Percentiles rank a stretch among this genome's conserved stretches.
These are phyloP conservation scores for Conus ventricosus DNA, from an alignment of 1,140 invertebrate species.

Conservation along the genomic window DNA sequence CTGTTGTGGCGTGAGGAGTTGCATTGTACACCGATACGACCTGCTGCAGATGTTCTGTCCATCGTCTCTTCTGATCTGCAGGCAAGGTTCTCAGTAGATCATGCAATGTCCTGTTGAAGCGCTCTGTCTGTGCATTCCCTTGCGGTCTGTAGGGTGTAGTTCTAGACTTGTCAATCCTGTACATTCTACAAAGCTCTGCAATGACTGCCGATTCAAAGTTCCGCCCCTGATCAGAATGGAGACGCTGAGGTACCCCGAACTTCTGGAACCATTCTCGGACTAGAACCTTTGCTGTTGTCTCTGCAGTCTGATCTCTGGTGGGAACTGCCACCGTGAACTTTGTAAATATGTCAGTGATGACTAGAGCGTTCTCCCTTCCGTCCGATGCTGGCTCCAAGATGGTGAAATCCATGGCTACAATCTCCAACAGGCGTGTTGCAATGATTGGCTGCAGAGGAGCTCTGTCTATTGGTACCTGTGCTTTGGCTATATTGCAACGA, in stretches of 20 bases:
- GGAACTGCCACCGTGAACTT: conserved; percentile 39
- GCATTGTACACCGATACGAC: background rate
- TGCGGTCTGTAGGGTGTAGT: conserved; percentile 20
- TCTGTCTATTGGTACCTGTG: conserved; percentile 25
- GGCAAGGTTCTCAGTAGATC: conserved; percentile 46
- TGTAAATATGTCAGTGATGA: conserved; percentile 54
- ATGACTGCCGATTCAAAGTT: conserved; percentile 28
- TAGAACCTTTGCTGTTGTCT: conserved; percentile 31
- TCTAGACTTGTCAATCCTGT: conserved; percentile 22
- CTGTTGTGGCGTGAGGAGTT: conserved; percentile 19
- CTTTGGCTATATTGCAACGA: conserved; percentile 36
- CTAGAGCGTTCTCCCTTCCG: conserved; percentile 49
- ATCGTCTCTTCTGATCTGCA: conserved; percentile 37
- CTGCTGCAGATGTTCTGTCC: conserved; percentile 30
- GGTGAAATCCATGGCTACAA: conserved; percentile 46
- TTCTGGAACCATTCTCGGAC: conserved; percentile 43
- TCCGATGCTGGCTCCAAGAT: conserved; percentile 33
- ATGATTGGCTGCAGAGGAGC: conserved; percentile 26
- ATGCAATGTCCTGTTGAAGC: conserved; percentile 34
- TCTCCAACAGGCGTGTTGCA: conserved; percentile 38
- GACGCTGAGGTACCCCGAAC: conserved; percentile 40
- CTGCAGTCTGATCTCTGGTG: conserved; percentile 40
- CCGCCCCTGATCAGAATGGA: conserved; percentile 46
- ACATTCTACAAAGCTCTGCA: background rate
- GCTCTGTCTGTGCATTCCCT: conserved; percentile 6